Conservation (phyloP, 2,888 invertebrate species). For the Dryococelus australis region DNA sequence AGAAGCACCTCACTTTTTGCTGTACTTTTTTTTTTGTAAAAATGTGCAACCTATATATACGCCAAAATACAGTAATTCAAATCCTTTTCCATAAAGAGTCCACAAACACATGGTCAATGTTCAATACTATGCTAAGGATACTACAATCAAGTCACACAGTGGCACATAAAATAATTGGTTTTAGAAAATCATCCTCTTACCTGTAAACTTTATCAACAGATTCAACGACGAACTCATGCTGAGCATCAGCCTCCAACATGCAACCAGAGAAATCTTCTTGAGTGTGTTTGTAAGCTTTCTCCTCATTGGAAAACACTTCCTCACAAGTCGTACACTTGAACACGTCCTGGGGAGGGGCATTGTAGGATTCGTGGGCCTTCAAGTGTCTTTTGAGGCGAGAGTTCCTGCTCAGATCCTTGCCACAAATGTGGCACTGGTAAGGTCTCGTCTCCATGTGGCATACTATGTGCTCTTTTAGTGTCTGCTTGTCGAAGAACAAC, state of each 20-base stretch:
- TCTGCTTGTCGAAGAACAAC: conserved; percentile 63
- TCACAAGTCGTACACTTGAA: conserved; percentile 51
- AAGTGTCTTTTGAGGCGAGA: conserved; percentile 64
- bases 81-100: too few relatives aligned
- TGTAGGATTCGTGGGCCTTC: conserved; percentile 61
- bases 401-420: conserved; percentile 63
- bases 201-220: conserved; percentile 34
- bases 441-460: conserved; percentile 64
- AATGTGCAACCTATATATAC: too few relatives aligned
- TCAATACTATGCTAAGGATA: too few relatives aligned
- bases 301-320: conserved; percentile 46
- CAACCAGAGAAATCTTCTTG: not conserved
- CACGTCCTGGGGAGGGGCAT: conserved; percentile 42
- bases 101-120: too few relatives aligned
- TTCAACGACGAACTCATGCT: conserved; percentile 12
- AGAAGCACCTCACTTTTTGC: too few relatives aligned
- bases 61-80: too few relatives aligned
- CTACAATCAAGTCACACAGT: not conserved
- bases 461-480: conserved; percentile 63
- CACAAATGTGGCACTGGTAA: conserved; percentile 65
- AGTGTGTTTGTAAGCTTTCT: not conserved
- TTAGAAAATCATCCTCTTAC: not conserved
- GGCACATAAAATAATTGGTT: not conserved
- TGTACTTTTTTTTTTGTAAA: too few relatives aligned
- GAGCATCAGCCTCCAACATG: not conserved